Base-by-base conservation (phyloP, 2,888 invertebrate genomes). In the Drosophila colorata region DNA sequence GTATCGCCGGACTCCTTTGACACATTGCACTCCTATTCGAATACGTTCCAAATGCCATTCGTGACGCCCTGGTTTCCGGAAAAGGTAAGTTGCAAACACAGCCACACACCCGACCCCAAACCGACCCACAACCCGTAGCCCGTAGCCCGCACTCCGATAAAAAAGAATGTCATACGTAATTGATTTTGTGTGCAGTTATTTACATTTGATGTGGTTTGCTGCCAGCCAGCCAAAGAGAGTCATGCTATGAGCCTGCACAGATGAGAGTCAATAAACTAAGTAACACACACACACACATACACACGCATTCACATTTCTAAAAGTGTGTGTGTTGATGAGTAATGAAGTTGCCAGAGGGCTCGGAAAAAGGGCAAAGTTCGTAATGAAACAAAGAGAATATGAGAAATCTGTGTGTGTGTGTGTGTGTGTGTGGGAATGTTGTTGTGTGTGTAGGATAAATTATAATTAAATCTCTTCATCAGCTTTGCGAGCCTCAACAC, bases 1-100 rank as follows among this genome's bases (percentile, higher is more conserved):
- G 97, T 98, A 53, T 96, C 97, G 64, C 97, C 97, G 55, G 97
- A 97, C 91, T 97, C 97, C 28, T 98, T 98, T 92, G 97, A 98
- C 93, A 98, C 97, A 31, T 94, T 98, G 59, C 97, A 98, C 92
- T 98, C 98, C 35, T 98, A 98, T 93, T 97, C 97, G 90, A 98
- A 98, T 93, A 97, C 98, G 56, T 98, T 98, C 92, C 97, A 98
- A 93, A 97, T 98, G 96, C 98, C 98, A 48, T 98, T 98, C 91
- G 95, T 98, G 74, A 97, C 97, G 49, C 97, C 97, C 20, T 97
- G 97, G 97, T 98, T 97, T 91, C 97, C 98, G 1, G 97, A 98
- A 93, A 97, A 97, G 94, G 96, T 96, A 93, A 93, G 91, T 89
- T 61, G 49, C 55, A 41, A 63, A 58, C 20, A 14, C 20, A n/a